Conservation (phyloP, 2,888 invertebrate species). For the Drosophila parthenogenetica region DNA sequence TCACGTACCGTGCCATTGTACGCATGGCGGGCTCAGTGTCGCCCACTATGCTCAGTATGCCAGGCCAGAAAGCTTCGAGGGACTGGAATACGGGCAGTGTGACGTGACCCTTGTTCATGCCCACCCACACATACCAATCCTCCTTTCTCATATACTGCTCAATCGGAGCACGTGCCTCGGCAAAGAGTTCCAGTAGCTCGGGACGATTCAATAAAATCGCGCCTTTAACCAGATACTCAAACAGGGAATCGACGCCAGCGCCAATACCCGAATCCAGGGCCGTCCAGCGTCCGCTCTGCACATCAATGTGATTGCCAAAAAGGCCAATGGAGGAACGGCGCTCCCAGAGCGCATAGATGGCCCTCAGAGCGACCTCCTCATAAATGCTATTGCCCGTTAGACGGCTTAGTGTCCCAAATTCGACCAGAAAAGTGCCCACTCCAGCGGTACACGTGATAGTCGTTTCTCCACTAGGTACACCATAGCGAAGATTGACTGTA, state of each 20-base stretch:
- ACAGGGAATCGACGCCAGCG: constrained; percentile 98
- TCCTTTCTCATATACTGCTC: constrained; percentile 95
- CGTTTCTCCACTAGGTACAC: constrained; percentile 97
- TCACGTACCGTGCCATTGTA: constrained; percentile 97
- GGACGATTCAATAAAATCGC: constrained; percentile 95
- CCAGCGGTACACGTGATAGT: constrained; percentile 99
- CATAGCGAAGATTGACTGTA: constrained; percentile 95
- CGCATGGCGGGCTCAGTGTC: constrained; percentile 96
- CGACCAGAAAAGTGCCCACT: constrained; percentile 98
- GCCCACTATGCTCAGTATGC: constrained; percentile 94
- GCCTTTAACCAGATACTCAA: constrained; percentile 99
- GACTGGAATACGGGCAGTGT: constrained; percentile 99
- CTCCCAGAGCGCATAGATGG: constrained; percentile 94
- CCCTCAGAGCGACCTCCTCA: constrained; percentile 97
- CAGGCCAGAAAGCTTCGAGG: constrained; percentile 99
- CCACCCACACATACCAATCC: constrained; percentile 99
- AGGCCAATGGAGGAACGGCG: constrained; percentile 94
- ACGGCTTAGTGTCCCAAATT: constrained; percentile 97
- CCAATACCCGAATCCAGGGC: constrained; percentile 99
- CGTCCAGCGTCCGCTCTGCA: constrained; percentile 97
- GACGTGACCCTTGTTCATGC: constrained; percentile 97
- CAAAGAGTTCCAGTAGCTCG: constrained; percentile 95
- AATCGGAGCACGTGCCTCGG: constrained; percentile 90
- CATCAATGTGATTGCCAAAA: constrained; percentile 98
- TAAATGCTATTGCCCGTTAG: constrained; percentile 97